Evolutionary conservation across 2,113 vertebrate genomes (phyloP), one percentile per base, ranked within the genome.

Genomic region (Grammomys surdaster): DNA sequence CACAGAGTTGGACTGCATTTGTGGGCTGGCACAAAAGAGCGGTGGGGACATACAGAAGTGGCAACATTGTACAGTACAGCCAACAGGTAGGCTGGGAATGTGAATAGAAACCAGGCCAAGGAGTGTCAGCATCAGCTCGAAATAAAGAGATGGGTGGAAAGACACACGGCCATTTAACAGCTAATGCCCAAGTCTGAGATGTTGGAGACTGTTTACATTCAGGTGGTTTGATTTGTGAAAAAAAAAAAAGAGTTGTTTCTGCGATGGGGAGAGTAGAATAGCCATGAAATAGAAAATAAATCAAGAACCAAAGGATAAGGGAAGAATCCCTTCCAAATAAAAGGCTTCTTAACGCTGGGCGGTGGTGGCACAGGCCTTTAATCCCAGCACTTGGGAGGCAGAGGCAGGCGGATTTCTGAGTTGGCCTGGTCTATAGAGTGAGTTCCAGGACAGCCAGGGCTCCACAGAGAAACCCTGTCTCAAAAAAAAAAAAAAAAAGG

Each of bases 261-360:
- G n/a, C 19, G 58, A 63, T 70, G 56, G 46, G 11, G 46, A 72
- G 73, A 67, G 4, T 6, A 76, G 58, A 69, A 69, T 69, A 54
- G 43, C 26, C 7, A 58, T 16, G 22, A 87, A 20, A 51, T 12
- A 46, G 17, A 72, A 70, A 58, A 48, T 9, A 46, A 36, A 75
- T 56, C 17, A 43, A 76, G 5, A 51, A 43, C 26, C 26, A 46
- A 33, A 43, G 19, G 9, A 28, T 5, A 12, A 17, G 14, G 8
- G 14, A 6, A 28, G 28, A 43, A 31, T 19, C 12, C 7, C 20
- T 36, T 31, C 6, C 7, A 0, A 3, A 14, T 24, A 26, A 20
- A 95, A n/a, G n/a, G n/a, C n/a, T n/a, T n/a, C n/a, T n/a, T n/a
- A n/a, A n/a, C n/a, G n/a, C n/a, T n/a, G n/a, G n/a, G n/a, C n/a